Evolutionary conservation across 2,888 invertebrate species (phyloP).

Genomic region (Arge pagana): DNA sequence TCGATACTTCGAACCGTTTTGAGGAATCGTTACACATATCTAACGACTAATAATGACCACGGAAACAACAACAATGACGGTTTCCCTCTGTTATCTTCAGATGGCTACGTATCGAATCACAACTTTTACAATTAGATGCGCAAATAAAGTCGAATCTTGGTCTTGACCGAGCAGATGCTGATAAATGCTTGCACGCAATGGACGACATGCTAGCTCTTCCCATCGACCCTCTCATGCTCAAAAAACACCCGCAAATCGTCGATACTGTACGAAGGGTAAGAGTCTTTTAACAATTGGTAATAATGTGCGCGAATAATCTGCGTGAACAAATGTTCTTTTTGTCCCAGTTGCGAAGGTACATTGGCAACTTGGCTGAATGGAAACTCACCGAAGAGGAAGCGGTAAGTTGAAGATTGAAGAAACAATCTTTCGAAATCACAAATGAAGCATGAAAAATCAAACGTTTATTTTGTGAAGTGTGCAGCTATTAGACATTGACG

Average conservation of each 20-base stretch:
- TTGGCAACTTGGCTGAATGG: conserved; percentile 80
- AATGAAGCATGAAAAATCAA: conserved; percentile 14
- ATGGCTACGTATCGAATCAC: conserved; percentile 69
- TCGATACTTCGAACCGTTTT: no score
- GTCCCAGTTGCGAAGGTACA: conserved; percentile 69
- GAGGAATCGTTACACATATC: no score
- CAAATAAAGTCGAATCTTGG: conserved; percentile 71
- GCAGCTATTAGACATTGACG: no score
- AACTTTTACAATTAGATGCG: conserved; percentile 68
- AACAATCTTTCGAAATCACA: conserved; percentile 6
- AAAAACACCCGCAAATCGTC: conserved; percentile 79
- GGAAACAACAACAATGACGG: no score
- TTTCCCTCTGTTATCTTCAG: conserved; percentile 47
- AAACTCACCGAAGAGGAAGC: conserved; percentile 67
- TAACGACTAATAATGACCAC: no score
- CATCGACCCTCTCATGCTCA: conserved; percentile 74
- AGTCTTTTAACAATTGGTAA: conserved; percentile 15
- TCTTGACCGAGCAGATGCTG: conserved; percentile 72
- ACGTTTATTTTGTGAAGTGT: neutral
- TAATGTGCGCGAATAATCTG: neutral
- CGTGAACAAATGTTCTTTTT: conserved; percentile 21
- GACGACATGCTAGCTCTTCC: conserved; percentile 66
- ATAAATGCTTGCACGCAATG: conserved; percentile 71
- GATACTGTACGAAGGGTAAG: conserved; percentile 73
- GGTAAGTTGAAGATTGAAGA: conserved; percentile 39